phyloP scores from a whole-genome alignment of 53 echinoderm and acorn worm genomes.

The Holothuria scabra region DNA sequence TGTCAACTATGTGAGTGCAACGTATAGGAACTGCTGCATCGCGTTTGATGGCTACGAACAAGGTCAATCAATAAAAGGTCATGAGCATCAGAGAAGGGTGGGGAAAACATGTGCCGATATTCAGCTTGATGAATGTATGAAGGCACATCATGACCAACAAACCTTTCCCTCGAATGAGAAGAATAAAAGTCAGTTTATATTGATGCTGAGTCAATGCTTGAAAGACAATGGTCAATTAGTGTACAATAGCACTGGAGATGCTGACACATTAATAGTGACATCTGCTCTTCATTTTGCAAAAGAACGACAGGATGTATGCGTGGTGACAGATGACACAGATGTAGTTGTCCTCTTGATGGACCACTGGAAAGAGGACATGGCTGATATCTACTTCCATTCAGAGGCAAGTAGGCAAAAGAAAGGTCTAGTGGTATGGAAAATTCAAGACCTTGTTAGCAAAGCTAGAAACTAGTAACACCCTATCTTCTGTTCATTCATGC shows the following conservation, averaged over 20 bases:
- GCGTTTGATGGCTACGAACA: constrained; percentile 49
- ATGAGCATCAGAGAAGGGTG: constrained; percentile 28
- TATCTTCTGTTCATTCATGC: constrained; percentile 3
- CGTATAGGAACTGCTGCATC: not conserved
- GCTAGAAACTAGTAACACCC: not conserved
- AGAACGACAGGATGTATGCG: not conserved
- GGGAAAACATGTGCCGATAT: constrained; percentile 12
- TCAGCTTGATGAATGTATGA: constrained; percentile 6
- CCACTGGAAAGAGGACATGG: constrained; percentile 6
- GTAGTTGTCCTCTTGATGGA: not conserved
- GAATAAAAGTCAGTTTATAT: constrained; percentile 26
- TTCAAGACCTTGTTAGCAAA: not conserved
- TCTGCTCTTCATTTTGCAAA: not conserved
- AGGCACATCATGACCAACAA: constrained; percentile 23
- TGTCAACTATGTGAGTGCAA: constrained; percentile 1
- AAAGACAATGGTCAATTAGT: constrained; percentile 32
- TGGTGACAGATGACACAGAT: constrained; percentile 12
- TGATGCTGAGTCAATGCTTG: constrained; percentile 3
- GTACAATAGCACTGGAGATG: not conserved
- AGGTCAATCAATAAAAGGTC: constrained; percentile 17
- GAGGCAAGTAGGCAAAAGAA: constrained; percentile 27
- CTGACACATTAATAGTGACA: constrained; percentile 21
- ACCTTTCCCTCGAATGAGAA: constrained; percentile 38
- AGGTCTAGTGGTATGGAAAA: not conserved
- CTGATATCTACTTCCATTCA: constrained; percentile 19